Evolutionary conservation across 2,113 vertebrate species (phyloP).

Genomic region (Triplophysa tibetana): DNA sequence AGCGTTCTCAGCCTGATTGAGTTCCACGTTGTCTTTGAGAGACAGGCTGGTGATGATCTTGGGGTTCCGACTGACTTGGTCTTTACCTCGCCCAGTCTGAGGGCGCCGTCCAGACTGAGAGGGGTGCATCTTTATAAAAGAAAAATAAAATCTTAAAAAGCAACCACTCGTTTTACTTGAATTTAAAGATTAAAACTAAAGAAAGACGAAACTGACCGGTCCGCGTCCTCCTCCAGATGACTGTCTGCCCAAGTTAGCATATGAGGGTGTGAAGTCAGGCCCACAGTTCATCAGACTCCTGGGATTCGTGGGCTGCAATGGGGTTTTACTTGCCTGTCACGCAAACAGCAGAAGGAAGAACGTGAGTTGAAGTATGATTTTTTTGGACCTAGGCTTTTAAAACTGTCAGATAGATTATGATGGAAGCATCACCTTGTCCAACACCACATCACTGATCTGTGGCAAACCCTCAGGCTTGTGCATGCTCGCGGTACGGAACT

Average conservation of each 20-base stretch:
- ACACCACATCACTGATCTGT: conserved; percentile 88
- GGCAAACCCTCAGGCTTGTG: conserved; percentile 94
- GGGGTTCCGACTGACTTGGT: conserved; percentile 69
- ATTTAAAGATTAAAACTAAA: not conserved
- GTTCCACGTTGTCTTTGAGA: conserved; percentile 88
- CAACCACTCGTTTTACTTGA: not conserved
- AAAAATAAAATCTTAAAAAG: not conserved
- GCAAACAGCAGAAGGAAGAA: not conserved
- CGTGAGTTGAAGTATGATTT: too few species aligned
- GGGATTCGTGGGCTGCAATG: conserved; percentile 82
- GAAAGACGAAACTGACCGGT: conserved; percentile 69
- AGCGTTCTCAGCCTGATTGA: conserved; percentile 94
- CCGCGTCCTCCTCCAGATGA: conserved; percentile 81
- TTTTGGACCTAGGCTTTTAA: not conserved
- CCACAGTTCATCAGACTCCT: conserved; percentile 85
- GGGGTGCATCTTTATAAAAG: not conserved
- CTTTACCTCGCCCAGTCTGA: conserved; percentile 87
- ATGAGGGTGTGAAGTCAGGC: conserved; percentile 94
- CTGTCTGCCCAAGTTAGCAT: conserved; percentile 87
- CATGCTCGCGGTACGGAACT: conserved; percentile 91
- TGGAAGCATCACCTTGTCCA: conserved; percentile 84
- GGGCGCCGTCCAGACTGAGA: conserved; percentile 84
- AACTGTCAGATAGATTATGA: not conserved
- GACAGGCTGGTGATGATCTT: conserved; percentile 95
- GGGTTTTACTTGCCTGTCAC: conserved; percentile 89